phyloP scores from a whole-genome alignment of 2,113 vertebrate genomes.

The Lophotis ruficrista region DNA sequence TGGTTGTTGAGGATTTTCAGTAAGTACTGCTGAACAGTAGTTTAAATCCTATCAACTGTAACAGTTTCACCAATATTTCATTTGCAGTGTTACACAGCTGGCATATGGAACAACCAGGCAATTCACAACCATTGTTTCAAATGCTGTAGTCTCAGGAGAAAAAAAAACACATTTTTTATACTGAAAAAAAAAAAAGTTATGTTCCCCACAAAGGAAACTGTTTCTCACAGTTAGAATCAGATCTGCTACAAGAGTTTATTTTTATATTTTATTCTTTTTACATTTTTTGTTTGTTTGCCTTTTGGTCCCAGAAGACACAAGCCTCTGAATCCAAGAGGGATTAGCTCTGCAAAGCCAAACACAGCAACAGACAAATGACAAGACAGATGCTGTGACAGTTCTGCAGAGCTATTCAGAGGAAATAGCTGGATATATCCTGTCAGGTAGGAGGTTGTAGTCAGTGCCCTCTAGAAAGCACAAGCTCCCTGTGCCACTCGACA shows the following conservation, averaged over 20 bases:
- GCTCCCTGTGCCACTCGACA: accelerated
- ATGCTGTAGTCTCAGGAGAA: neutral
- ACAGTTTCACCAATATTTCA: neutral
- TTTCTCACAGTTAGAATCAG: neutral
- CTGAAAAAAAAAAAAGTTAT: neutral
- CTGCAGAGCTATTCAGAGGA: neutral
- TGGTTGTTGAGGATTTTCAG: neutral
- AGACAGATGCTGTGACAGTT: neutral
- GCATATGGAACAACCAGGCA: neutral
- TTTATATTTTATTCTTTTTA: neutral
- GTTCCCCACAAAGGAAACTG: neutral
- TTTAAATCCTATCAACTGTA: neutral
- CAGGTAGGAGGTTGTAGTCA: accelerated
- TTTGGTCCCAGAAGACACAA: neutral
- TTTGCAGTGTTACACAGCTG: neutral
- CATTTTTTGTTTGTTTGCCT: neutral
- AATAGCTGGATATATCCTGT: neutral
- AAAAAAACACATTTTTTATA: neutral
- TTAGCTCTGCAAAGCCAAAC: neutral
- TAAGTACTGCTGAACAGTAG: neutral
- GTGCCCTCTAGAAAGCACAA: neutral
- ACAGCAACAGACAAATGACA: neutral
- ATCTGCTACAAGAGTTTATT: neutral
- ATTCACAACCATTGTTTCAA: neutral
- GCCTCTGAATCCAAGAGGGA: neutral